Evolutionary conservation across 2,113 vertebrate genomes (phyloP).

Genomic region (Dipodomys ordii): DNA sequence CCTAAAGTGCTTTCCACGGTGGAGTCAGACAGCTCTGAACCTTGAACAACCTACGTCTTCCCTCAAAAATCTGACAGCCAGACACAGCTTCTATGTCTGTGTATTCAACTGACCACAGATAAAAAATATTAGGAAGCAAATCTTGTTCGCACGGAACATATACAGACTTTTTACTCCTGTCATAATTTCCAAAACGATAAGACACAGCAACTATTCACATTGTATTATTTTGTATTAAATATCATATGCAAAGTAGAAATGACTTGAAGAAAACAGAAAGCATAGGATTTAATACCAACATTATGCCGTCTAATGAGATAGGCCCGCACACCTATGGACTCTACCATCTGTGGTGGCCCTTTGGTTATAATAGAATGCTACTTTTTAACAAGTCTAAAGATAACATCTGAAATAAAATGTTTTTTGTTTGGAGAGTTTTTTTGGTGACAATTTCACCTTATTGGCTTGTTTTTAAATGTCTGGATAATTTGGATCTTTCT

Average conservation of each 20-base stretch:
- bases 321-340: too few relatives aligned
- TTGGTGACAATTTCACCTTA: neutral
- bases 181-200: neutral
- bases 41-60: neutral
- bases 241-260: neutral
- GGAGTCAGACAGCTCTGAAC: neutral
- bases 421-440: neutral
- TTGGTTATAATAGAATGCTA: neutral
- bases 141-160: neutral
- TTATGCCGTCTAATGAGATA: too few relatives aligned
- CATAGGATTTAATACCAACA: neutral
- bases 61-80: neutral
- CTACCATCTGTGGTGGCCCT: too few relatives aligned
- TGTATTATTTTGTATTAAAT: neutral
- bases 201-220: too few relatives aligned
- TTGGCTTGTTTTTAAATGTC: neutral
- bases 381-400: slow-evolving; percentile 5
- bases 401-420: neutral
- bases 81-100: neutral
- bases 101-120: neutral
- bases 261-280: neutral
- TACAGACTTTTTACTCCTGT: neutral
- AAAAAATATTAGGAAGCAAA: neutral
- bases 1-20: slow-evolving; percentile 4
- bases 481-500: neutral